Base-by-base conservation (phyloP, 1,140 invertebrate species). In the Melitaea cinxia region DNA sequence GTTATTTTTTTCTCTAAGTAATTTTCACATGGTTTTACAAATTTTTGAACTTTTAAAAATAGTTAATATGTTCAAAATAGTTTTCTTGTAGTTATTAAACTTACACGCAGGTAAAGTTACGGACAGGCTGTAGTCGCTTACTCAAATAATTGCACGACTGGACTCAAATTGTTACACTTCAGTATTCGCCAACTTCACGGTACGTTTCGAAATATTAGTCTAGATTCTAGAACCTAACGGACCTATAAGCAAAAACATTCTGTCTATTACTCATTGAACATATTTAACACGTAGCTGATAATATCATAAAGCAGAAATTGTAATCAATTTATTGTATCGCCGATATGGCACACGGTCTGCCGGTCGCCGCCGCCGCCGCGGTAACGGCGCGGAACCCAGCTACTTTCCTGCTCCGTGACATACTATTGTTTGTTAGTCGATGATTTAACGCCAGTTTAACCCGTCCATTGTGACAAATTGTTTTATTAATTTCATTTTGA, bases 381-480 rank as follows among this genome's bases (percentile, higher is more conserved):
- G 50, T 53, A 62, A 24, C 58, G 59, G 58, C 4, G 53, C 59
- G 65, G 59, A 63, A 63, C 54, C 52, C 30, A 23, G 39, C 30
- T 37, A 57, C 65, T 68, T 63, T 63, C 60, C 65, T 65, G 59
- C 24, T 42, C 42, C 9, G 45, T 49, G 53, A 30, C 65, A 57
- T 19, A 19, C 59, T 35, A 68, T 68, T 68, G 65, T 68, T 57
- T 24, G 39, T 17, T 9, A 33, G 28, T 0, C 52, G 49, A 61
- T 37, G 23, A 68, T 77, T 77, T 74, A 65, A 74, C 72, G 75
- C 72, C 63, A 54, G 62, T 68, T 77, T 70, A 65, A 63, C 68
- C 37, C 56, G 50, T 30, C 54, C 50, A 77, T 77, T 77, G 65
- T 77, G 28, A 54, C 47, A 67, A 69, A 72, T 59, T 63, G 65